Conservation (phyloP, 2,888 invertebrate species). For the Rutpela maculata region DNA sequence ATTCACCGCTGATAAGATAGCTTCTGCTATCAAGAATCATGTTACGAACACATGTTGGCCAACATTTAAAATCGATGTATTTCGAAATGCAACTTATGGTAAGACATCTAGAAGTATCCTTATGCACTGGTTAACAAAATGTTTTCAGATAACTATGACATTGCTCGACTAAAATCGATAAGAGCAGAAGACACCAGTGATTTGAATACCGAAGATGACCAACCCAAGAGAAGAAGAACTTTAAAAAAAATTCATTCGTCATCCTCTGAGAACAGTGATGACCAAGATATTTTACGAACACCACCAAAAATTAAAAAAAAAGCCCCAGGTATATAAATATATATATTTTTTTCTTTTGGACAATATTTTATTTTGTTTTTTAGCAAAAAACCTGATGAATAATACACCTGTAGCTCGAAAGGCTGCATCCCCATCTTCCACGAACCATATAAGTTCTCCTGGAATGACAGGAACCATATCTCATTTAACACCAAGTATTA, state of each 20-base stretch:
- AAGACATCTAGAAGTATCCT: neutral
- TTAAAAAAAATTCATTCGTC: neutral
- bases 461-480: too few species aligned
- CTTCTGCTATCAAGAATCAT: constrained; percentile 11
- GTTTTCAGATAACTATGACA: constrained; percentile 12
- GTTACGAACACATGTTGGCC: constrained; percentile 14
- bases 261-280: neutral
- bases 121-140: neutral
- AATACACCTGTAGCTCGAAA: too few species aligned
- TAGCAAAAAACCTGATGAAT: too few species aligned
- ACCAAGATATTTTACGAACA: neutral
- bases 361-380: too few species aligned
- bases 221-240: neutral
- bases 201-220: constrained; percentile 15
- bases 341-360: too few species aligned
- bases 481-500: too few species aligned
- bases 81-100: constrained; percentile 25
- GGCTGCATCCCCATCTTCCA: too few species aligned
- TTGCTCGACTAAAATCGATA: neutral
- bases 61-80: neutral
- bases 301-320: constrained; percentile 10
- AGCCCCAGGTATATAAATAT: too few species aligned
- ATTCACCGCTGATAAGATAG: neutral
- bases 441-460: too few species aligned
- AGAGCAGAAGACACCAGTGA: constrained; percentile 18